Conservation (phyloP, 2,888 invertebrate species). For the Eupithecia inturbata region DNA sequence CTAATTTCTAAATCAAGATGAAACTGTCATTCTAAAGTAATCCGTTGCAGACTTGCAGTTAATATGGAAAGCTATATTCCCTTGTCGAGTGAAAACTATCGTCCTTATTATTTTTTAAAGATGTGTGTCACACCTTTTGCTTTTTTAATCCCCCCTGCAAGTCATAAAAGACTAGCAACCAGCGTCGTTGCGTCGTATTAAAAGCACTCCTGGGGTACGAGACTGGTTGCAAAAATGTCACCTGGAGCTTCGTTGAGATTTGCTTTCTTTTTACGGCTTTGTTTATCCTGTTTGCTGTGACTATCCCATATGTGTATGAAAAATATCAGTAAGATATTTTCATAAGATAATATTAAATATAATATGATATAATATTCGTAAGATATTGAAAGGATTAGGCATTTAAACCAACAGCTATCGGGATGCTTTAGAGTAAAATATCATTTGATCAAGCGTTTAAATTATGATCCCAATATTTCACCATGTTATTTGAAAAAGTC, state of each 20-base stretch:
- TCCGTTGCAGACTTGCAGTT: too few relatives aligned
- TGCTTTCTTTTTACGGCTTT: conserved; percentile 18
- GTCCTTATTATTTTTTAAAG: not conserved
- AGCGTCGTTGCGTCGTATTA: not conserved
- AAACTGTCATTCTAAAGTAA: too few relatives aligned
- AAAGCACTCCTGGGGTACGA: conserved; percentile 18
- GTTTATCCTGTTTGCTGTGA: conserved; percentile 10
- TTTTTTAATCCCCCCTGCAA: not conserved
- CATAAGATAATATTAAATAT: too few relatives aligned
- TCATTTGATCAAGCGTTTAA: not conserved
- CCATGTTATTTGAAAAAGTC: conserved; percentile 2
- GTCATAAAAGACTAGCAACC: conserved; percentile 7
- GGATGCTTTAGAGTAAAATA: not conserved
- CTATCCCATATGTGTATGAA: not conserved
- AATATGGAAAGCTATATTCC: not conserved
- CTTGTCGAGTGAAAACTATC: not conserved
- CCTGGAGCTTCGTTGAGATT: conserved; percentile 12
- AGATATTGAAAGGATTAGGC: not conserved
- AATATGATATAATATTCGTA: not conserved
- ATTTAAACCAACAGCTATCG: not conserved
- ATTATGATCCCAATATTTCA: conserved; percentile 2
- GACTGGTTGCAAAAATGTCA: conserved; percentile 19
- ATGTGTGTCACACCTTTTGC: not conserved
- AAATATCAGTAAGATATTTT: not conserved
- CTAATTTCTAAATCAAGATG: too few relatives aligned